phyloP scores from a whole-genome alignment of 2,113 vertebrate genomes.

The Lepidothrix coronata region DNA sequence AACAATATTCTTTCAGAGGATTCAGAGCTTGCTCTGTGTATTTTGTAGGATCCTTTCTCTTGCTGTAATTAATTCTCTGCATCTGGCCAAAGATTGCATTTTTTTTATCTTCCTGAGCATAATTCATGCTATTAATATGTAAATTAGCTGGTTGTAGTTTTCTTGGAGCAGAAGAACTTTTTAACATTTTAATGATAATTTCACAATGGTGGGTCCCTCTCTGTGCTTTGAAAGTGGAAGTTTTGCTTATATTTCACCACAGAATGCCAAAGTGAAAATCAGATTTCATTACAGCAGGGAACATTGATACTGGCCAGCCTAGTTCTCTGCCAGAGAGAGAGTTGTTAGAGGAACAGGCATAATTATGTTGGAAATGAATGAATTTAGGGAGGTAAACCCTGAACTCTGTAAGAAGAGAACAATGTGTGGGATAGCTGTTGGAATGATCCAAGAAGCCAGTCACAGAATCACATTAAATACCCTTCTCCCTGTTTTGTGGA shows the following conservation, averaged over 20 bases:
- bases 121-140: conserved; percentile 25
- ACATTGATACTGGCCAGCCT: background rate
- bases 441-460: background rate
- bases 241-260: background rate
- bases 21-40: background rate
- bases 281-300: background rate
- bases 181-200: background rate
- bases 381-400: background rate
- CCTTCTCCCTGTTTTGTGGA: background rate
- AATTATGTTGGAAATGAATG: background rate
- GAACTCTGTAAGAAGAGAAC: background rate
- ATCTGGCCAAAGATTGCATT: conserved; percentile 13
- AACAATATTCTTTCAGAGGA: background rate
- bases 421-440: background rate
- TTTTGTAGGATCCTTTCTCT: background rate
- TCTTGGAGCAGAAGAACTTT: background rate
- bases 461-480: background rate
- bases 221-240: background rate
- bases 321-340: background rate
- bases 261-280: background rate
- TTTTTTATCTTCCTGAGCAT: background rate
- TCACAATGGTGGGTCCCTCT: background rate
- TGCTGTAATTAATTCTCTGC: conserved; percentile 45
- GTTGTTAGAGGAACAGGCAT: background rate
- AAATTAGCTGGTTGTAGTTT: conserved; percentile 4